Evolutionary conservation across 2,888 invertebrate genomes (phyloP), one percentile per base, ranked within the genome.

Genomic region (Tetragonisca angustula): DNA sequence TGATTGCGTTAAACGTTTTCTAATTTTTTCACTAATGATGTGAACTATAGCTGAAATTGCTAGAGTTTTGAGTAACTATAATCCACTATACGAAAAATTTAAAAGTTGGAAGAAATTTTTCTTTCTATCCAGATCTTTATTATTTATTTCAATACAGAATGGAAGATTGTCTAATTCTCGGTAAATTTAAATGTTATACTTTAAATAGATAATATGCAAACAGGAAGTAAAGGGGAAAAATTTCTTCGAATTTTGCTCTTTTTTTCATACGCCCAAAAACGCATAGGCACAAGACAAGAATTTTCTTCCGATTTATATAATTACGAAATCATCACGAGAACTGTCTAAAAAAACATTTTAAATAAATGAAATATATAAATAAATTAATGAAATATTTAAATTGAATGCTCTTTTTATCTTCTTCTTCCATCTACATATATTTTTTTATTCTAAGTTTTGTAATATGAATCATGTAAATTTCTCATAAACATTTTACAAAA

Each of bases 211-310:
- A 71, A 36, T 17, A 52, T n/a, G 49, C 65, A 50, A 43, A n/a
- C 43, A 72, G 52, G 59, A 36, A 61, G 67, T 62, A 56, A 52
- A 21, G 50, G 72, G 64, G 27, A 72, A 69, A 76, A 76, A 72
- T 65, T 27, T 62, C 67, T 27, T 76, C 6, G 52, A 68, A 67
- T 72, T 83, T 52, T 59, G 59, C 50, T 21, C 4, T n/a, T 49
- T 32, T 65, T 62, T 74, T 78, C 71, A 69, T 77, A 75, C 71
- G 65, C 56, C 77, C n/a, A 72, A 61, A 68, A 77, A 76, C 81
- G 77, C 74, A 81, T 84, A 81, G 77, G 81, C 84, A 85, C 77
- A 77, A 84, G 77, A 81, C 54, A 83, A 83, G 70, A 83, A 79
- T 64, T 76, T 49, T 65, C 52, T 56, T 61, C 49, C 17, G 78